These are phyloP conservation scores for Benthosema pterotum DNA, from an alignment of 2,797 vertebrate species.

Conservation along the genomic window DNA sequence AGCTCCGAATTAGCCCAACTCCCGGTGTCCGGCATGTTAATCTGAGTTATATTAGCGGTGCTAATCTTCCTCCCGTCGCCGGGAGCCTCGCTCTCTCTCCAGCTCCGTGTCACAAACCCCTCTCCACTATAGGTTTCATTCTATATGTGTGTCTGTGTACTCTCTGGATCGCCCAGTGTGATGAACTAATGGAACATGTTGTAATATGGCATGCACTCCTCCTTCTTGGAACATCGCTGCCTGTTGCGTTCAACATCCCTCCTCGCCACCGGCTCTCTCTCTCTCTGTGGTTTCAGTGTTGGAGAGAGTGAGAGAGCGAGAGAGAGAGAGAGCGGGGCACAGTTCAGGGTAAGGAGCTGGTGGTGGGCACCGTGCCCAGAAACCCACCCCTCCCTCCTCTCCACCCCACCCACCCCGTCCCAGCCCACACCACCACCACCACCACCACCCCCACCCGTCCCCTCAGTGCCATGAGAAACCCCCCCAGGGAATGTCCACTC, in stretches of 20 bases:
- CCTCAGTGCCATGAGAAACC: constrained; percentile 5
- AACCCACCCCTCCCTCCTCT: constrained; percentile 45
- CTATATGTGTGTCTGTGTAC: constrained; percentile 52
- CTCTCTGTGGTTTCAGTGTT: constrained; percentile 51
- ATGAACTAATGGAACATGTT: constrained; percentile 49
- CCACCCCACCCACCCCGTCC: constrained; percentile 53
- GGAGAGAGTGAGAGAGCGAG: too few species aligned
- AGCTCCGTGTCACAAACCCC: constrained; percentile 44
- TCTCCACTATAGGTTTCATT: constrained; percentile 48
- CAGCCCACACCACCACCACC: background rate
- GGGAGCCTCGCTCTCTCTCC: constrained; percentile 37
- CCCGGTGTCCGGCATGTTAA: constrained; percentile 50
- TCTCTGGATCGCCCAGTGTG: constrained; percentile 48
- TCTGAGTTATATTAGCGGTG: constrained; percentile 52
- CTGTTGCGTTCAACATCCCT: constrained; percentile 61
- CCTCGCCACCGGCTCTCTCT: constrained; percentile 6
- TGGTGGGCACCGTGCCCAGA: constrained; percentile 64
- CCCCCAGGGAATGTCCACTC: constrained; percentile 16
- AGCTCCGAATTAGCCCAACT: constrained; percentile 63
- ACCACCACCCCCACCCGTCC: background rate
- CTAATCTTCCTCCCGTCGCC: constrained; percentile 53
- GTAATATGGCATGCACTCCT: constrained; percentile 57
- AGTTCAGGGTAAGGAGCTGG: constrained; percentile 63
- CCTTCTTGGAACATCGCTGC: constrained; percentile 56
- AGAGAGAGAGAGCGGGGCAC: constrained; percentile 73